A percentile compares a stretch with the other conserved stretches of the same genome.
Conservation (phyloP, 2,113 vertebrate species). For the Urocolius indicus region DNA sequence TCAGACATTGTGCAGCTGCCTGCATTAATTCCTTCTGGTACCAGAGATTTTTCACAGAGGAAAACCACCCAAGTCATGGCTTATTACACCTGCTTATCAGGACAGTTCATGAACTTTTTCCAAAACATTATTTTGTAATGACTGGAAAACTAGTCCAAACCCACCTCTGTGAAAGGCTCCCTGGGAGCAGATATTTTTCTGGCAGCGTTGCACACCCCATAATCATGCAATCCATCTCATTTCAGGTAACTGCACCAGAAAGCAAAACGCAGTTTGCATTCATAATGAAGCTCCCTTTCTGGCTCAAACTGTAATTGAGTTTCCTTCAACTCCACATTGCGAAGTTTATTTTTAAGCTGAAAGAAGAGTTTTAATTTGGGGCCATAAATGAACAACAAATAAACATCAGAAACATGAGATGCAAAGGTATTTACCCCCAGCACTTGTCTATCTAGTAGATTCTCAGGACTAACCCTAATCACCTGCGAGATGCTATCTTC, state of each 20-base stretch:
- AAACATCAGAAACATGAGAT: not conserved
- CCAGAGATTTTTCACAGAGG: not conserved
- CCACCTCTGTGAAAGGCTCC: not conserved
- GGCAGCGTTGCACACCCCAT: not conserved
- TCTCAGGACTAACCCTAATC: not conserved
- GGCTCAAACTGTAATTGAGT: not conserved
- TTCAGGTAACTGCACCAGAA: not conserved
- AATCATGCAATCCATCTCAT: not conserved
- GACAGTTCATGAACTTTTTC: not conserved
- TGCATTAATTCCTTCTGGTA: not conserved
- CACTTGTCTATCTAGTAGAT: not conserved
- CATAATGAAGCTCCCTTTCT: not conserved
- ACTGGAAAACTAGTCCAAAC: conserved; percentile 3
- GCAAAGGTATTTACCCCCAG: not conserved
- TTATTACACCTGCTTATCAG: not conserved
- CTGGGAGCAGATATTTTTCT: not conserved
- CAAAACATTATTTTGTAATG: not conserved
- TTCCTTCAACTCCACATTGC: not conserved
- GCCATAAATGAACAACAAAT: rapidly evolving
- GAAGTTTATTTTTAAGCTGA: not conserved
- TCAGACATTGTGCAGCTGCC: not conserved
- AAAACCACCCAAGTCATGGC: not conserved
- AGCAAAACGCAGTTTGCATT: not conserved
- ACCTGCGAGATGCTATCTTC: not conserved
- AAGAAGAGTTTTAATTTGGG: not conserved